Evolutionary conservation across 1,140 invertebrate genomes (phyloP), one percentile per base, ranked within the genome.

Genomic region (Ceratina australensis): DNA sequence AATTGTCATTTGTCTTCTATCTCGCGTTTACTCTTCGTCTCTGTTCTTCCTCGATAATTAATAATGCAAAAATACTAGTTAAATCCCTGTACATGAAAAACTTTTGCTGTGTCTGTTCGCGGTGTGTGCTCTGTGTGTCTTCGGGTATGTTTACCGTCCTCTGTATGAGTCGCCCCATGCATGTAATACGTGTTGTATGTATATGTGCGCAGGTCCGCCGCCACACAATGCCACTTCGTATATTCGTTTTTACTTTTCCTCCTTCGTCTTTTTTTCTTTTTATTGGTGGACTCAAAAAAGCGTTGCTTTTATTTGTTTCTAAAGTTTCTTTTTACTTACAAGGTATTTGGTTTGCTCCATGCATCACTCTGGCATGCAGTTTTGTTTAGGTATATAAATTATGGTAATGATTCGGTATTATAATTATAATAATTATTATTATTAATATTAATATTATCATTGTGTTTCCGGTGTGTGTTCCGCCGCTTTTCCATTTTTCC

Each of bases 401-500:
- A 92, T 90, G 90, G 89, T 92, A 91, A 92, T 92, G 90, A 90
- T 91, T 91, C 90, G 87, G 86, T 91, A 91, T 86, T 88, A 91
- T 88, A 87, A 88, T 87, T 86, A 88, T 82, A 86, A 88, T 87
- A 84, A 88, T 87, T 78, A 83, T 89, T 89, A 87, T 85, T 86
- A 87, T 86, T 87, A 87, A 86, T 89, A 90, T 88, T 87, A 87
- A 86, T 88, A 90, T 89, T 86, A 89, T 89, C 84, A 85, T 89
- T 84, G 80, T 85, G 60, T 84, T 54, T 42, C 33, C 72, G 63
- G 82, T 68, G 50, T 81, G 73, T 82, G 42, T 72, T 63, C 77
- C 66, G 74, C 77, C 75, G 56, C 73, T 69, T 76, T 75, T 26
- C 63, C 18, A 22, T 76, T 76, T 69, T 78, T 77, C 59, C 26